Conservation (phyloP, 2,797 vertebrate genomes). For the Pipistrellus kuhlii region DNA sequence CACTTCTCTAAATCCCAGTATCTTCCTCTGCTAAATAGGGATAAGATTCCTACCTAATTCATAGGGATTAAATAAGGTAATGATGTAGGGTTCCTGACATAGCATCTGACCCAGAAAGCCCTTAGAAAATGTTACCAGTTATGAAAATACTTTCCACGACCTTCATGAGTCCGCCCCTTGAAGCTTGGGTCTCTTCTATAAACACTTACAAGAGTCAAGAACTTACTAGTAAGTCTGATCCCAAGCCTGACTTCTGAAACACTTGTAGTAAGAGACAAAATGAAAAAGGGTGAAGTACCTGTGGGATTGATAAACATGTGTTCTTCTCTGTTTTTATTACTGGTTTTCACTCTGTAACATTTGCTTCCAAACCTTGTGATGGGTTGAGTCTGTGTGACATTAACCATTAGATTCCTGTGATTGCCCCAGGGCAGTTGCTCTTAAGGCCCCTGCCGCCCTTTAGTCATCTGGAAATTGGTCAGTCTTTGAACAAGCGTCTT, state of each 20-base stretch:
- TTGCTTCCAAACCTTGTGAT: neutral
- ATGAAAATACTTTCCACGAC: neutral
- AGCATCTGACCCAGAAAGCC: neutral
- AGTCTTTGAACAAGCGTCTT: neutral
- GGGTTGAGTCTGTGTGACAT: neutral
- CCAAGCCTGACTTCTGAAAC: neutral
- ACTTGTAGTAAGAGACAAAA: neutral
- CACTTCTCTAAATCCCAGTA: neutral
- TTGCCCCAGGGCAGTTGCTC: neutral
- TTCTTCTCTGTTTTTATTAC: neutral
- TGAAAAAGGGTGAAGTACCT: neutral
- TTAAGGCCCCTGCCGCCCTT: neutral
- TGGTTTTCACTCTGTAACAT: neutral
- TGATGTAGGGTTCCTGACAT: neutral
- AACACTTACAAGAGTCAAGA: neutral
- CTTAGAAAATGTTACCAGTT: neutral
- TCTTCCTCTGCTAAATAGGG: neutral
- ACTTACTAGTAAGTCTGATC: neutral
- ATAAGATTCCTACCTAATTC: neutral
- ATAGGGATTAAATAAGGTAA: neutral
- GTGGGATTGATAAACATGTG: no score
- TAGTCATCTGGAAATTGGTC: neutral
- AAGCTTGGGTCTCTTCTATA: neutral
- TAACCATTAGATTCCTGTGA: neutral
- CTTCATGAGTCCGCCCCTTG: neutral